Evolutionary conservation across 2,113 vertebrate genomes (phyloP), one percentile per base, ranked within the genome.

Genomic region (Cercocebus atys): DNA sequence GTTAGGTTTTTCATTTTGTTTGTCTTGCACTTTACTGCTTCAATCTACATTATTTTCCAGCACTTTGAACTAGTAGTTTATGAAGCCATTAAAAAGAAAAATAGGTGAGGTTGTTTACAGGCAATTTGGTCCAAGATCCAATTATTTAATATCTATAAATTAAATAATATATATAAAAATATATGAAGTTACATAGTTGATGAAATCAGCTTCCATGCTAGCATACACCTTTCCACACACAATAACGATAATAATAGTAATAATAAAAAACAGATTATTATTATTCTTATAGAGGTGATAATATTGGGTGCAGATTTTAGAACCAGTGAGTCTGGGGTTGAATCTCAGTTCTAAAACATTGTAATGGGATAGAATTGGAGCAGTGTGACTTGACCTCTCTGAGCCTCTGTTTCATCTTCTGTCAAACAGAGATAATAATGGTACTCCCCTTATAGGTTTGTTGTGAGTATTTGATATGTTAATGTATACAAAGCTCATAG

Each of bases 21-120:
- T 91, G 45, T 80, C 40, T 96, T 95, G 13, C 32, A 83, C n/a
- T 90, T 97, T 94, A 92, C 8, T 95, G n/a, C 84, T 96, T 96
- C 61, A 95, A 93, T 96, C 52, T 92, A 64, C 55, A 66, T 97
- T 96, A 96, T 95, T 23, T 84, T 78, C 61, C 61, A 64, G 88
- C 17, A 45, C 30, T 5, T 5, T 5, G 92, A 35, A 38, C 35
- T 84, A 47, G 84, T 90, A 59, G 79, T 87, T 96, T 90, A 84
- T 94, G 79, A 27, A 18, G 23, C 14, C 38, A 70, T 95, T 43
- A 55, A 75, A 86, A 93, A 89, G 68, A 97, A 96, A 94, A 90
- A 86, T 59, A 95, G 45, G 4, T 4, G 32, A 92, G 25, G 4
- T 8, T 90, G 17, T 92, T 93, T 57, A 86, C 66, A 81, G 75